A percentile compares a stretch with the other conserved stretches of the same genome.
These are phyloP conservation scores for Crypturellus undulatus DNA, from an alignment of 2,113 vertebrate species.

Conservation along the genomic window DNA sequence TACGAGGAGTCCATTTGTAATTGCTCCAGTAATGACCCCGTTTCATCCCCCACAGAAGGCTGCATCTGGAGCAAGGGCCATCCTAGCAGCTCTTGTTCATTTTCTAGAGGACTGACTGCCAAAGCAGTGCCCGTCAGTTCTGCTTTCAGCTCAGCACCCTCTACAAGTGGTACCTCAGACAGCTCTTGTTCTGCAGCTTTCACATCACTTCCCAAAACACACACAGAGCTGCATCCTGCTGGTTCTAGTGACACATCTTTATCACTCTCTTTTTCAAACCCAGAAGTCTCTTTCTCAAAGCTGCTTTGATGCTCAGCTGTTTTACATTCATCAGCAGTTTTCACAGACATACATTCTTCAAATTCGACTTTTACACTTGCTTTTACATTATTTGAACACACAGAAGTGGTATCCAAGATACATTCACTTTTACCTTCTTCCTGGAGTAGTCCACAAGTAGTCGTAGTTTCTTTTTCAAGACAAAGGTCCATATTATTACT, in stretches of 20 bases:
- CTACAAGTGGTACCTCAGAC: background rate
- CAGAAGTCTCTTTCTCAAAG: background rate
- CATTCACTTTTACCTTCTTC: background rate
- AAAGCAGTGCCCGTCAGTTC: background rate
- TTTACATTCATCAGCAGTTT: background rate
- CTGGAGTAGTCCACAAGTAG: background rate
- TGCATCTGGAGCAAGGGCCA: background rate
- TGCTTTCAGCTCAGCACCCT: background rate
- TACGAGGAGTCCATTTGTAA: background rate
- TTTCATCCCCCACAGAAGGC: background rate
- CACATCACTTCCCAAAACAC: background rate
- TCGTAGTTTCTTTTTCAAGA: background rate
- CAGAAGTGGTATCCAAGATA: background rate
- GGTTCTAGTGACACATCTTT: background rate
- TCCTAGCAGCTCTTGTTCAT: background rate
- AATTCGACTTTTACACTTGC: background rate
- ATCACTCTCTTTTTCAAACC: background rate
- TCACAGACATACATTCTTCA: background rate
- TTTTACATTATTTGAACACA: background rate
- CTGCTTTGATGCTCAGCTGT: background rate
- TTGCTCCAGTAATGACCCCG: rapidly evolving
- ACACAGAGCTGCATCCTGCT: background rate
- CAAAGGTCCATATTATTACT: background rate
- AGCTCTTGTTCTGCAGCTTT: background rate
- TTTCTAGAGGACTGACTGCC: background rate